Conservation (phyloP, 2,888 invertebrate species). For the Aphidius colemani region DNA sequence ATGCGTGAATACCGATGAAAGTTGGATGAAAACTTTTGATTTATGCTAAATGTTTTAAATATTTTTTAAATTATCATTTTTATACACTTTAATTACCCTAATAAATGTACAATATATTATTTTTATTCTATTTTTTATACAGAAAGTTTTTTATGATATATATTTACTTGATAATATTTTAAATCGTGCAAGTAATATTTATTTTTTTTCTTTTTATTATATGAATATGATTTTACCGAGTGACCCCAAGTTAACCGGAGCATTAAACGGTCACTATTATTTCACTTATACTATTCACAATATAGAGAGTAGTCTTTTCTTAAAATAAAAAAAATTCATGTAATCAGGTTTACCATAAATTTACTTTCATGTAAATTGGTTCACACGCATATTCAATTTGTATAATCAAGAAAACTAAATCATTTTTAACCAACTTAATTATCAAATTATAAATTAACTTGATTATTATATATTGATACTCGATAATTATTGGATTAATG, state of each 20-base stretch:
- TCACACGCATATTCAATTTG: no score
- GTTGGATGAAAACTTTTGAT: slow-evolving; percentile 26
- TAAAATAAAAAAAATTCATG: not conserved
- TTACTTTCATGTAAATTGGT: not conserved
- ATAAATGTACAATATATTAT: not conserved
- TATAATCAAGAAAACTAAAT: no score
- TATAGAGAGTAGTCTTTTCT: not conserved
- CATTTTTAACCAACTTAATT: no score
- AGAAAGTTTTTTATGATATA: not conserved
- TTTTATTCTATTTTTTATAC: not conserved
- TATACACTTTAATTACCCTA: not conserved
- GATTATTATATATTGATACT: no score
- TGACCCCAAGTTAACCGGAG: slow-evolving; percentile 44
- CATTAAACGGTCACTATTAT: slow-evolving; percentile 40
- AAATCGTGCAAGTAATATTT: not conserved
- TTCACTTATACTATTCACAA: no score
- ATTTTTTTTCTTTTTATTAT: not conserved
- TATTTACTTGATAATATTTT: not conserved
- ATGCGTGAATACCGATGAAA: slow-evolving; percentile 26
- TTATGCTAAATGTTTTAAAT: not conserved
- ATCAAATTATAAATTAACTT: no score
- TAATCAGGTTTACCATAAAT: not conserved
- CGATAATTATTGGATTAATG: no score
- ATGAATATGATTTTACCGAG: slow-evolving; percentile 25
- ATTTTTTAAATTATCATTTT: not conserved